These are phyloP conservation scores for Chymomyza amoena DNA, from an alignment of 2,888 invertebrate genomes.

Conservation along the genomic window DNA sequence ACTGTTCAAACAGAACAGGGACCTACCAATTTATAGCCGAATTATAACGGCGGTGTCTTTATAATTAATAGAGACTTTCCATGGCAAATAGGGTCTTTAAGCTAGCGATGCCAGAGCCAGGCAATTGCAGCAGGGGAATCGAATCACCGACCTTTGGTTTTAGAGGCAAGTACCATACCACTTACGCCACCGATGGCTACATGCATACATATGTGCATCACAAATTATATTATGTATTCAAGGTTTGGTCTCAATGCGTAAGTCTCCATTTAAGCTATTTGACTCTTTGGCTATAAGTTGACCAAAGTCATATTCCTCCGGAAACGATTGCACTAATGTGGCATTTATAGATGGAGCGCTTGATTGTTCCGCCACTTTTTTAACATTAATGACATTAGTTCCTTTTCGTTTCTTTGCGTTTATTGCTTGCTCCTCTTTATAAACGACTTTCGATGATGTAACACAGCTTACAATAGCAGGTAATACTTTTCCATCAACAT, in stretches of 20 bases:
- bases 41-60: too few species aligned
- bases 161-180: too few species aligned
- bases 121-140: too few species aligned
- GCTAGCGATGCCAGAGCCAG: too few species aligned
- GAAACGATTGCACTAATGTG: not conserved
- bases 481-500: not conserved
- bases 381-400: not conserved
- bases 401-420: not conserved
- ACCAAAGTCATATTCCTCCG: not conserved
- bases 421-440: not conserved
- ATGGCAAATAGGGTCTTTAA: too few species aligned
- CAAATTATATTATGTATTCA: slow-evolving; percentile 3
- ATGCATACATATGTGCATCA: not conserved
- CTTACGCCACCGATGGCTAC: too few species aligned
- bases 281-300: not conserved
- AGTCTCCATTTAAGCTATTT: not conserved
- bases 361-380: not conserved
- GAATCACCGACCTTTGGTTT: too few species aligned
- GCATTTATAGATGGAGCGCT: not conserved
- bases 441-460: not conserved
- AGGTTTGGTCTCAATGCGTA: not conserved
- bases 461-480: not conserved
- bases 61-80: too few species aligned
- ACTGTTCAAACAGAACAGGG: too few species aligned
- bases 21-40: too few species aligned